phyloP scores from a whole-genome alignment of 2,888 invertebrate genomes.

The Plebejus anna region DNA sequence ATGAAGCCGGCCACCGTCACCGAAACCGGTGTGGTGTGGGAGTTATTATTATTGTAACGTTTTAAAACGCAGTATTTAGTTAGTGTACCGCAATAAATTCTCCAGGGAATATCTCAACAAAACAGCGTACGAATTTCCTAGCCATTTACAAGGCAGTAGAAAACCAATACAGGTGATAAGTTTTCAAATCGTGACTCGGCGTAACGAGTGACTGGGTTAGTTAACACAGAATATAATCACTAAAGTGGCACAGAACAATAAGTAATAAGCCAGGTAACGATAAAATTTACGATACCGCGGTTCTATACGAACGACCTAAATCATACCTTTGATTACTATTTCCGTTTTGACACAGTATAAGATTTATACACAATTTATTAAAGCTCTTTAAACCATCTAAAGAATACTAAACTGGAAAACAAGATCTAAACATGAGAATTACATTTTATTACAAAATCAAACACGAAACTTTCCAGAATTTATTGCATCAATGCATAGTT shows the following conservation, averaged over 20 bases:
- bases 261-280: constrained; percentile 47
- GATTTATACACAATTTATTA: background rate
- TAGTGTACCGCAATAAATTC: background rate
- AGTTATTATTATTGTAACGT: no score
- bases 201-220: constrained; percentile 13
- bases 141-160: constrained; percentile 1
- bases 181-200: constrained; percentile 44
- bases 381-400: background rate
- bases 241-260: constrained; percentile 58
- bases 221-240: constrained; percentile 33
- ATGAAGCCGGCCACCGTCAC: no score
- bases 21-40: no score
- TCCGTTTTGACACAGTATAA: background rate
- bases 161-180: constrained; percentile 19
- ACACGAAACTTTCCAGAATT: background rate
- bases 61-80: no score
- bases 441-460: background rate
- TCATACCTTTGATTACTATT: constrained; percentile 5
- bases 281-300: constrained; percentile 63
- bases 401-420: background rate
- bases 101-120: background rate
- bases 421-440: background rate
- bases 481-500: background rate
- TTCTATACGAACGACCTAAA: constrained; percentile 25
- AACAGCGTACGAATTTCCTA: background rate